Evolutionary conservation across 1,140 invertebrate species (phyloP).

Genomic region (Leptopilina clavipes): DNA sequence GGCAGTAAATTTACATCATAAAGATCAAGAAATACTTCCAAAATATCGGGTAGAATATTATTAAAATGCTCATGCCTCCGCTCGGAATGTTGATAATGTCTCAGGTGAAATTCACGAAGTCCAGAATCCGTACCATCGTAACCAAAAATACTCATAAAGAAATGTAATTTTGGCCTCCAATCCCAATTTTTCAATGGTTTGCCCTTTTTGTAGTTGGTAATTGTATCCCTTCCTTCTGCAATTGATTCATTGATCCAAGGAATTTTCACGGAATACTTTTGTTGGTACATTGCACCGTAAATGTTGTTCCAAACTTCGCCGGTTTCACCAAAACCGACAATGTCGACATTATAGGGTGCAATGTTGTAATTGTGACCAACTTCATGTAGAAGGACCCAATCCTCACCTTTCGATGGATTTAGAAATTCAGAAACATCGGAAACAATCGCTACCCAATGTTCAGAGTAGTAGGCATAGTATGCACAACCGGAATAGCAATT

Average conservation of each 20-base stretch:
- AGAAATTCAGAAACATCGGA: not conserved
- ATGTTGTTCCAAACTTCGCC: slow-evolving; percentile 1
- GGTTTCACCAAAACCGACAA: not conserved
- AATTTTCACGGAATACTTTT: not conserved
- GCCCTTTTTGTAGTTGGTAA: not conserved
- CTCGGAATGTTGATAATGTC: not conserved
- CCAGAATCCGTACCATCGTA: not conserved
- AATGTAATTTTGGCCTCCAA: not conserved
- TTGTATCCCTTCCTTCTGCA: not conserved
- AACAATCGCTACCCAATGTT: not conserved
- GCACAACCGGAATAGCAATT: not conserved
- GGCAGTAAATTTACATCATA: not conserved
- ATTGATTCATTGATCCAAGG: not conserved
- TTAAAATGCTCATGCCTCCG: not conserved
- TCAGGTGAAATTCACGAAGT: not conserved
- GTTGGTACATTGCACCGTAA: not conserved
- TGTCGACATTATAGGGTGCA: not conserved
- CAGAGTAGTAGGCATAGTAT: not conserved
- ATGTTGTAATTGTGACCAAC: not conserved
- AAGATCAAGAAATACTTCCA: not conserved
- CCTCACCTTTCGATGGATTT: not conserved
- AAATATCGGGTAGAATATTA: not conserved
- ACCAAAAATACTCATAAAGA: not conserved
- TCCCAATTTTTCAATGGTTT: not conserved
- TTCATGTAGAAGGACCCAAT: not conserved